These are phyloP conservation scores for Prorops nasuta DNA, from an alignment of 1,140 invertebrate species.

Conservation along the genomic window DNA sequence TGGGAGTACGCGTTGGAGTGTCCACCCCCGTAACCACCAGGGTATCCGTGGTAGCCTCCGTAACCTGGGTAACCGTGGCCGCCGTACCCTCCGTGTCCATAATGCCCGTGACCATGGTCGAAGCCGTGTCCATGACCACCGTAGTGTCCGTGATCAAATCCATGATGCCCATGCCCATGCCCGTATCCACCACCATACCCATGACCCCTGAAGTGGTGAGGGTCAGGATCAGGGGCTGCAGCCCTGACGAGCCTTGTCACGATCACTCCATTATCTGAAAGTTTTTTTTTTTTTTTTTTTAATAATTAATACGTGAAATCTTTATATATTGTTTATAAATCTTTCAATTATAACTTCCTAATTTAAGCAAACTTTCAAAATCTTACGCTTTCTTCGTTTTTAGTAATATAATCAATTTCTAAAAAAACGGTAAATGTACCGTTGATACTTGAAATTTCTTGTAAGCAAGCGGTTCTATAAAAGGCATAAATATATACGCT, in stretches of 20 bases:
- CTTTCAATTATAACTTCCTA: too few species aligned
- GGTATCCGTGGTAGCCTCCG: neutral
- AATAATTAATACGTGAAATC: too few species aligned
- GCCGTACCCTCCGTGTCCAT: constrained; percentile 6
- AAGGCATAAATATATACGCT: too few species aligned
- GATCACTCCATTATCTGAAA: too few species aligned
- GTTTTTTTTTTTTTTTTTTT: too few species aligned
- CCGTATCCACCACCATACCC: constrained; percentile 10
- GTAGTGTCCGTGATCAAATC: neutral
- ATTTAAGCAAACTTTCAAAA: too few species aligned
- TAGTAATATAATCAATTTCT: too few species aligned
- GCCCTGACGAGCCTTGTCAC: constrained; percentile 5
- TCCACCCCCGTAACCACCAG: neutral
- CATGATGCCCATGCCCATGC: constrained; percentile 1
- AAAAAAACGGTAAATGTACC: too few species aligned
- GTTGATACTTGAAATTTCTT: too few species aligned
- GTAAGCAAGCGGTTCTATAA: too few species aligned
- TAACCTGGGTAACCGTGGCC: constrained; percentile 4
- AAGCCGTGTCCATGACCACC: neutral
- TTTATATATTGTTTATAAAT: too few species aligned
- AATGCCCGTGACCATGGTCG: constrained; percentile 3
- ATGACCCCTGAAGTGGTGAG: constrained; percentile 1
- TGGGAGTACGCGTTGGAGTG: constrained; percentile 1
- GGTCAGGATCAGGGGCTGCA: constrained; percentile 8
- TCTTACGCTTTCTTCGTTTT: too few species aligned